Percentiles rank a stretch among this genome's conserved stretches.
Conservation (phyloP, 2,888 invertebrate species). For the Leptothorax acervorum region DNA sequence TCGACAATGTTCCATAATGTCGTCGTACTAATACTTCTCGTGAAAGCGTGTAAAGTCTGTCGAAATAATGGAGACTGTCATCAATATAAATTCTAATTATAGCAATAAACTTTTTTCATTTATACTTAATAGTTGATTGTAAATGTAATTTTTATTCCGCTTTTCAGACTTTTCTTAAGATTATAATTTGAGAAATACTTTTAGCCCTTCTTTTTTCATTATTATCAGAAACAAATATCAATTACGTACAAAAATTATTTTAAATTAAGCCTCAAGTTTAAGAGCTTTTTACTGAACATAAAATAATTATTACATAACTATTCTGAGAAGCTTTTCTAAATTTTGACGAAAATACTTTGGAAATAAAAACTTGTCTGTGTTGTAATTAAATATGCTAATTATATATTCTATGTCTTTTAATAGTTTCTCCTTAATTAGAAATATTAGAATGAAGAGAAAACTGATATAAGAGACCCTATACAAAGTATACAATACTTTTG, state of each 20-base stretch:
- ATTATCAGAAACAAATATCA: neutral
- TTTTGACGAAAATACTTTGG: neutral
- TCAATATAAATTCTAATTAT: neutral
- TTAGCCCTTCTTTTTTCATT: neutral
- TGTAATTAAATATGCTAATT: neutral
- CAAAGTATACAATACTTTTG: neutral
- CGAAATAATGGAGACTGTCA: neutral
- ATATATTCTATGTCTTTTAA: neutral
- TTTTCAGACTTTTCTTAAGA: neutral
- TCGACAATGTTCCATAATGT: constrained; percentile 27
- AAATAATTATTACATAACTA: neutral
- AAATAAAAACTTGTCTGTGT: neutral
- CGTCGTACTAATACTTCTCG: neutral
- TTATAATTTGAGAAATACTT: neutral
- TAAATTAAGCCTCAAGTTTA: neutral
- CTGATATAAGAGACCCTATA: neutral
- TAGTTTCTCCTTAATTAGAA: neutral
- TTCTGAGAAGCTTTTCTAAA: neutral
- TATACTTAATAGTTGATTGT: neutral
- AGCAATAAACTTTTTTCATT: neutral
- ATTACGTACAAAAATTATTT: neutral
- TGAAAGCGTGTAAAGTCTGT: constrained; percentile 3
- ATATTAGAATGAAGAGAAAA: neutral
- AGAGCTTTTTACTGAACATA: neutral
- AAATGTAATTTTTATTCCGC: neutral